Conservation (phyloP, 2,888 invertebrate species). For the Ommatoiulus sabulosus region DNA sequence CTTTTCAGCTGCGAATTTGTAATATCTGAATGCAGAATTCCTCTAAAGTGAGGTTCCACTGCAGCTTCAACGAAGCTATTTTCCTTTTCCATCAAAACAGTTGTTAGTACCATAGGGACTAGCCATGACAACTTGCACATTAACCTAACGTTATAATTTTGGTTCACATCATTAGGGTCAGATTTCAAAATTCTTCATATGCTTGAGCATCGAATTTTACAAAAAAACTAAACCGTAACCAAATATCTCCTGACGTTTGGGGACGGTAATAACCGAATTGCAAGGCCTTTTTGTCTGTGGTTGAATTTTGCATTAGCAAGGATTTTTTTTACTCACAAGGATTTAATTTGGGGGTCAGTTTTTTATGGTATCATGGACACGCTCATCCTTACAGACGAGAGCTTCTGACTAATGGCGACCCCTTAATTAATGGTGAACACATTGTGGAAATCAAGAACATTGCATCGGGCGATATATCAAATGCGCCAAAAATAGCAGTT, state of each 20-base stretch:
- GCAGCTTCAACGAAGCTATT: too few species aligned
- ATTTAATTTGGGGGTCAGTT: slow-evolving; percentile 14
- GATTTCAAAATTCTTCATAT: not conserved
- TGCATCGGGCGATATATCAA: not conserved
- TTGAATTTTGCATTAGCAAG: not conserved
- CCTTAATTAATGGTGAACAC: not conserved
- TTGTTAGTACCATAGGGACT: not conserved
- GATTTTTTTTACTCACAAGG: not conserved
- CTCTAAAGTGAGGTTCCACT: too few species aligned
- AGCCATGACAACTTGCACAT: not conserved
- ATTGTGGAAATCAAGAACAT: not conserved
- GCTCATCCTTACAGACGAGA: not conserved
- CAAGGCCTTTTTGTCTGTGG: not conserved
- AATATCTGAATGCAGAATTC: too few species aligned
- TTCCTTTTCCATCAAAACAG: not conserved
- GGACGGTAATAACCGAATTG: not conserved
- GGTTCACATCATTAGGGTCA: not conserved
- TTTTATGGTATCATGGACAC: not conserved
- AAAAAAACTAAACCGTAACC: not conserved
- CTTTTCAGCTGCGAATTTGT: too few species aligned
- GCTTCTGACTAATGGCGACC: not conserved
- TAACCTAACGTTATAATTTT: not conserved
- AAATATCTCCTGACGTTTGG: not conserved
- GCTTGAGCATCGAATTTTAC: not conserved
- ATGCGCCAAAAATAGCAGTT: slow-evolving; percentile 2